Evolutionary conservation across 2,888 invertebrate species (phyloP).

Genomic region (Tenthredo amoena): DNA sequence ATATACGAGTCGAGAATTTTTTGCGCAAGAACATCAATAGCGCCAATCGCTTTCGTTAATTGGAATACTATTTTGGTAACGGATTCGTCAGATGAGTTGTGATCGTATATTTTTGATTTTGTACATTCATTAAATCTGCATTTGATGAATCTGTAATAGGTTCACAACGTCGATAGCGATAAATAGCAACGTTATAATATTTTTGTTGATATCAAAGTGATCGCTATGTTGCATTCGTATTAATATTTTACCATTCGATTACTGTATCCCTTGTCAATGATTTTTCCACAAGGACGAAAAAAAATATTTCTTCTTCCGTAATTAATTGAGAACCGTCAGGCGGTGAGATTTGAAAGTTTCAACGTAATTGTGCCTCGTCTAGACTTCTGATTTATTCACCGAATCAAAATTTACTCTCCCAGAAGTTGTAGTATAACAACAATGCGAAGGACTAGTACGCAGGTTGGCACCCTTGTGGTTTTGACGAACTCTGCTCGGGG

Average conservation of each 20-base stretch:
- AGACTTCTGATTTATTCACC: conserved; percentile 14
- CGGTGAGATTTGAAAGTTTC: conserved; percentile 4
- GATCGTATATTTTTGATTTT: neutral
- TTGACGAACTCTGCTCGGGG: conserved; percentile 41
- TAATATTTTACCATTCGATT: neutral
- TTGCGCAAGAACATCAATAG: neutral
- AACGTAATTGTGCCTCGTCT: neutral
- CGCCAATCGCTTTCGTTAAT: neutral
- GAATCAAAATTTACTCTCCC: conserved; percentile 25
- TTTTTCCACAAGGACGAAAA: neutral
- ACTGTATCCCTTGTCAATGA: neutral
- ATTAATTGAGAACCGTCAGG: neutral
- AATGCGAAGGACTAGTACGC: conserved; percentile 20
- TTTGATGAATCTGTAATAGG: neutral
- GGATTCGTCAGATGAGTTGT: neutral
- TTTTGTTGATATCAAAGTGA: neutral
- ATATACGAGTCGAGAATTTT: neutral
- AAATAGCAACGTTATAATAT: neutral
- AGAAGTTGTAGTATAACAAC: conserved; percentile 36
- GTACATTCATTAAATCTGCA: neutral
- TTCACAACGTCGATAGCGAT: neutral
- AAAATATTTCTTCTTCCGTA: neutral
- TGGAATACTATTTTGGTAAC: neutral
- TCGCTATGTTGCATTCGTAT: neutral
- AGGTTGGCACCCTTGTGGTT: conserved; percentile 44